Base-by-base conservation (phyloP, 2,888 invertebrate genomes). In the Lutraria lutraria region DNA sequence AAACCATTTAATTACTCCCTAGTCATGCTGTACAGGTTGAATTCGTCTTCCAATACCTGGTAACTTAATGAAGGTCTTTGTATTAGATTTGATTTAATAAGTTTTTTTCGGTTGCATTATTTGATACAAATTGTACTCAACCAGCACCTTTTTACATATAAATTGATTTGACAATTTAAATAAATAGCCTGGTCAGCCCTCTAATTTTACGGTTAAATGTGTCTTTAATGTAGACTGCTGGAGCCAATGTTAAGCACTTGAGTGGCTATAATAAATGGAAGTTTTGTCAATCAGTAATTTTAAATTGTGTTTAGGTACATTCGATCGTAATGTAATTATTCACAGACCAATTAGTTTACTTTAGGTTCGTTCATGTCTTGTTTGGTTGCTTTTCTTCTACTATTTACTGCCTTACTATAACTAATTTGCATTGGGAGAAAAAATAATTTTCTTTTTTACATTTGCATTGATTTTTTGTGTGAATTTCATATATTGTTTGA, bases 181-280 rank as follows among this genome's bases (percentile, higher is more conserved):
- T 76, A 19, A 13, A 76, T 34, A 15, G 76, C 19, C 76, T 31
- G 84, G 79, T 86, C 86, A 86, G 54, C 83, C 54, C 34, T 76
- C 19, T 53, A 76, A 29, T 84, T 72, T 76, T 76, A 80, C 31
- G 60, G 82, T 87, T 82, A 85, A 87, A 56, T 63, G 83, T 68
- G 84, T 87, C 60, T 60, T 34, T 83, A 83, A 88, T 87, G 86
- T 85, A 90, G 90, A 88, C 86, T 19, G 56, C 81, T 85, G 90
- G 90, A 88, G 90, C 90, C 90, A 85, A 43, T 52, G n/a, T 88
- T 81, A 72, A 52, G 63, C 86, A 86, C 81, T 68, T 86, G 86
- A 88, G 60, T 83, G 60, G 60, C 53, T n/a, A 19, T 60, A 53
- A 76, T 88, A 84, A 88, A 88, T 88, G 63, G 87, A 80, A 68